phyloP scores from a whole-genome alignment of 1,140 invertebrate genomes.

The Tribolium castaneum region DNA sequence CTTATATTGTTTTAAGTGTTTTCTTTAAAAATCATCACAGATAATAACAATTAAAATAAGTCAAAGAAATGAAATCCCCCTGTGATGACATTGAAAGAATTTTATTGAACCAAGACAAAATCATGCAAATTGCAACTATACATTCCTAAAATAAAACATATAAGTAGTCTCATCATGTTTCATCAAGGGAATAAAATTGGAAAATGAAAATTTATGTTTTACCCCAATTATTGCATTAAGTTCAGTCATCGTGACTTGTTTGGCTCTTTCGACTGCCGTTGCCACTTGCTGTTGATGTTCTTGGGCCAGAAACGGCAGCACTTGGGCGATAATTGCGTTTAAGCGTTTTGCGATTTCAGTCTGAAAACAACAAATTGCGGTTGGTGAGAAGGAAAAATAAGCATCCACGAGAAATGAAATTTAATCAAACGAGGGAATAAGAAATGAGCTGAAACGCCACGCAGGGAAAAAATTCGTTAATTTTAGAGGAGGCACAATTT shows the following conservation, averaged over 20 bases:
- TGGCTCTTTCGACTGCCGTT: slow-evolving; percentile 91
- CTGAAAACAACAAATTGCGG: slow-evolving; percentile 68
- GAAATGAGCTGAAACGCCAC: background rate
- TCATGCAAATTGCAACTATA: slow-evolving; percentile 27
- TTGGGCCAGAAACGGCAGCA: slow-evolving; percentile 90
- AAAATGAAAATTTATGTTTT: slow-evolving; percentile 4
- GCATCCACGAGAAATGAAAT: background rate
- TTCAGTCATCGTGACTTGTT: slow-evolving; percentile 95
- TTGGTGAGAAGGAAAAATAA: no score
- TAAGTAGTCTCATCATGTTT: slow-evolving; percentile 25
- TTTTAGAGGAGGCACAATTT: no score
- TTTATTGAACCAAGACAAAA: background rate
- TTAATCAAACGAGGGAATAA: background rate
- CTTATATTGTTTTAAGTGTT: slow-evolving; percentile 29
- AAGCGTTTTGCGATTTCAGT: slow-evolving; percentile 94
- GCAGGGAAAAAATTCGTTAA: slow-evolving; percentile 26
- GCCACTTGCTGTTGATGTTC: slow-evolving; percentile 96
- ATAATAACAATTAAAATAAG: background rate
- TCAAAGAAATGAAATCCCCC: background rate
- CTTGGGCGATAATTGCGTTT: slow-evolving; percentile 90
- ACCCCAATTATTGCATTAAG: slow-evolving; percentile 90
- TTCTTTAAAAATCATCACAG: slow-evolving; percentile 29
- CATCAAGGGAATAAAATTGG: background rate
- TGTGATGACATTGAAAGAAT: slow-evolving; percentile 28
- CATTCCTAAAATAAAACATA: slow-evolving; percentile 22